A percentile compares a stretch with the other conserved stretches of the same genome.
phyloP scores from a whole-genome alignment of 2,113 vertebrate genomes.

The Chloebia gouldiae region DNA sequence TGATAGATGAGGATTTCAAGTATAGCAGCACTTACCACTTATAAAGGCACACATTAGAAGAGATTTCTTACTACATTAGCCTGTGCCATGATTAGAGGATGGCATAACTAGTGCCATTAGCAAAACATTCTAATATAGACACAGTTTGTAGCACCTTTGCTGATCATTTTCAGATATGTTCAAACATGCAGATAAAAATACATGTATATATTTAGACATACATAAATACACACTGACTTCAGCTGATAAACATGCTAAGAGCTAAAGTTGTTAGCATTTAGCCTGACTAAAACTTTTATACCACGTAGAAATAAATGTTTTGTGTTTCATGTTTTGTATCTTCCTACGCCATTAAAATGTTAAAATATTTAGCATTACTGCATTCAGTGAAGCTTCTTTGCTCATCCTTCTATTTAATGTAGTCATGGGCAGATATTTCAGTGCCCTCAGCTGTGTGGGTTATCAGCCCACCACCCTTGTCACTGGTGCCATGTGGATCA shows the following conservation, averaged over 20 bases:
- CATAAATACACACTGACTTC: rapidly evolving
- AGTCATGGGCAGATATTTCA: neutral
- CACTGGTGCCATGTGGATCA: neutral
- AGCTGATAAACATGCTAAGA: neutral
- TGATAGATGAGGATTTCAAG: neutral
- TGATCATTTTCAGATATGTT: neutral
- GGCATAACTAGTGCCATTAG: no score
- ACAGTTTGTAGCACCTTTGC: neutral
- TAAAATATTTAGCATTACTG: neutral
- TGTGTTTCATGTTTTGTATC: neutral
- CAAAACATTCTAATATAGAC: neutral
- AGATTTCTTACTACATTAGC: neutral
- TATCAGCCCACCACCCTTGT: neutral
- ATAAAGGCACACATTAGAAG: neutral
- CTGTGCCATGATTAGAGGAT: no score
- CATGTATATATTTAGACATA: neutral
- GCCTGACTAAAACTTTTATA: neutral
- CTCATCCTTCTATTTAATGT: neutral
- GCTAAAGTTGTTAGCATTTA: neutral
- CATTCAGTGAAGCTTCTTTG: neutral
- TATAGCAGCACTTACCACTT: neutral
- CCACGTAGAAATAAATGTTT: neutral
- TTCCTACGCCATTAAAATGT: neutral
- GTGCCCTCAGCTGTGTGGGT: neutral
- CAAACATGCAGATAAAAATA: neutral